Evolutionary conservation across 2,888 invertebrate species (phyloP), one percentile per base, ranked within the genome.

Genomic region (Diplolepis rosae): DNA sequence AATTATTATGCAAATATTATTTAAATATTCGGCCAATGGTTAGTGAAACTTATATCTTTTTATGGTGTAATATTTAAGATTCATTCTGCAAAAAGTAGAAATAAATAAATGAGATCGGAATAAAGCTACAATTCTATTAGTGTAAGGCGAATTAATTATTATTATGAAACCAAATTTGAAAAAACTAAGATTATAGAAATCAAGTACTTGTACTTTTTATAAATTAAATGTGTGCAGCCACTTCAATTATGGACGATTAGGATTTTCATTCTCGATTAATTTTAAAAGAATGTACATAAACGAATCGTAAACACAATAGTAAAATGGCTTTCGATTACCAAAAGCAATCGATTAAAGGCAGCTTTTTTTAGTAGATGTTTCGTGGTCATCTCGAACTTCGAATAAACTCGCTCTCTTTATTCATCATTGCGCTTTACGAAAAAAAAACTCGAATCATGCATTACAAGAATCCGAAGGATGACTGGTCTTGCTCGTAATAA

Each of bases 41-140:
- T n/a, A n/a, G n/a, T n/a, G n/a, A n/a, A n/a, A n/a, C n/a, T n/a
- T 22, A 27, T 22, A 50, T 24, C 2, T 13, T 13, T 50, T 50
- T 61, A 35, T 61, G 61, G 39, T 39, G 39, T n/a, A 61, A 39
- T 24, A 61, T 61, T 54, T 24, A 6, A 61, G 24, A 61, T 39
- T 61, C 32, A 39, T 39, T 24, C 22, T 61, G 6, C 0, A 24
- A 24, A 24, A n/a, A 27, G 22, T 35, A 22, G 39, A 61, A 39
- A 35, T 61, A 7, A n/a, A 35, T 54, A 15, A 9, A 54, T 30
- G 6, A n/a, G 24, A 6, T 61, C 45, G 24, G 22, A 61, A 24
- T 61, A 50, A 22, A 11, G 24, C 22, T 4, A 50, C 2, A 24
- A 13, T 24, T 6, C 11, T 11, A 9, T 11, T 50, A 50, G 22